Base-by-base conservation (phyloP, 2,113 vertebrate species). In the Sigmodon hispidus region DNA sequence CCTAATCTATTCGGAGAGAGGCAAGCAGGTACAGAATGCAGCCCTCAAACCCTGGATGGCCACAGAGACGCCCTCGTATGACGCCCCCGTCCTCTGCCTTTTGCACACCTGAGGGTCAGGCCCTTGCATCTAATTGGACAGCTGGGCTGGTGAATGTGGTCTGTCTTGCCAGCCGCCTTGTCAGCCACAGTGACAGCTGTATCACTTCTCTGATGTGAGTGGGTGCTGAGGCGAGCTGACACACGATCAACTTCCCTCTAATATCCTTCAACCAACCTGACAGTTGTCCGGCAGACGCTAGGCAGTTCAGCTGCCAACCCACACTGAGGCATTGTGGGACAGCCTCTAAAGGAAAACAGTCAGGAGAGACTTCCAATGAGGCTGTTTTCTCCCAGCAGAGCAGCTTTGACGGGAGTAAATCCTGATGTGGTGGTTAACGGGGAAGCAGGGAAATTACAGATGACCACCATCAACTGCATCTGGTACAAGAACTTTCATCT, bases 41-140 rank as follows among this genome's bases (percentile, higher is more conserved):
- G 96, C 95, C 97, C 95, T 80, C 94, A 93, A 40, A 79, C 96
- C 86, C 96, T 95, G 92, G 86, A 98, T 97, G 98, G 97, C 97
- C 96, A 86, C 88, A 87, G 97, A 98, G 98, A 97, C 96, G 90
- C 94, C 94, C 75, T 92, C 91, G 55, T 90, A 76, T 36, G 92
- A 95, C 86, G 98, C 97, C 97, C 94, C 89, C 94, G 97, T 98
- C 98, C 98, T 97, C 96, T 96, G 97, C 97, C 77, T 87, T 97
- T 59, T 77, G 96, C 96, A 98, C 98, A 99, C 98, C 98, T 98
- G 98, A 98, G 98, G 98, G 99, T 99, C 98, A 96, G 98, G 98
- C 97, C 98, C 98, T 95, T 96, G 98, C 99, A 99, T 99, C 98
- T 99, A 99, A 99, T 98, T 99, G 99, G 99, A 99, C 98, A 98